Evolutionary conservation across 2,113 vertebrate species (phyloP).

Genomic region (Melanocharis versteri): DNA sequence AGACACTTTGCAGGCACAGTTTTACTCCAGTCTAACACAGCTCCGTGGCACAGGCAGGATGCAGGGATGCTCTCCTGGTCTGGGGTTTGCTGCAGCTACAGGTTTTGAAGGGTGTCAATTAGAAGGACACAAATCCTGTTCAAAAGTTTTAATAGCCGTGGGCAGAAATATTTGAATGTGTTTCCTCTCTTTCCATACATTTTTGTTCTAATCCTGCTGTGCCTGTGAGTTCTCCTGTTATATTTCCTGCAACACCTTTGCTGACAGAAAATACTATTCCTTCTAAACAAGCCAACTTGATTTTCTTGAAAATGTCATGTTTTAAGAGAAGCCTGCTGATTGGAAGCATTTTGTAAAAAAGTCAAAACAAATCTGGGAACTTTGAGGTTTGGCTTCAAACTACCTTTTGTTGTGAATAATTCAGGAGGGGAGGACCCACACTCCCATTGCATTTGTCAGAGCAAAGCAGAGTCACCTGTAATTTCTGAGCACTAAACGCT

Average conservation of each 20-base stretch:
- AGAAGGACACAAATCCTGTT: not conserved
- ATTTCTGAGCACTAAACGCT: not conserved
- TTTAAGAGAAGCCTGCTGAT: not conserved
- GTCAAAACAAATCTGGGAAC: conserved; percentile 15
- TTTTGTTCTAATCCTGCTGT: conserved; percentile 1
- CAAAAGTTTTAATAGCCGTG: not conserved
- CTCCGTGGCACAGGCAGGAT: not conserved
- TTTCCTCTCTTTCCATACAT: not conserved
- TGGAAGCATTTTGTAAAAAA: conserved; percentile 3
- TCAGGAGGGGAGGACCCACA: not conserved
- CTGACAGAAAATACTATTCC: not conserved
- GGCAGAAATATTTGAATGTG: not conserved
- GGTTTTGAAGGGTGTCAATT: not conserved
- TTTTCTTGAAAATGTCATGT: not conserved
- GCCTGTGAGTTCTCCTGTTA: not conserved
- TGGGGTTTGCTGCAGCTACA: not conserved
- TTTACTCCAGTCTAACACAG: not conserved
- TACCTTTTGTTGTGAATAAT: not conserved
- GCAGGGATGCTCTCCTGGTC: not conserved
- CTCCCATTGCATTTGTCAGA: not conserved
- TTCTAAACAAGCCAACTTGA: not conserved
- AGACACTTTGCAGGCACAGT: not conserved
- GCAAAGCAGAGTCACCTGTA: not conserved
- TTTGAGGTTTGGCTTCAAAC: not conserved
- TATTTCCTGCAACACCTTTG: not conserved